These are phyloP conservation scores for Diaprepes abbreviatus DNA, from an alignment of 2,888 invertebrate species.

Conservation along the genomic window DNA sequence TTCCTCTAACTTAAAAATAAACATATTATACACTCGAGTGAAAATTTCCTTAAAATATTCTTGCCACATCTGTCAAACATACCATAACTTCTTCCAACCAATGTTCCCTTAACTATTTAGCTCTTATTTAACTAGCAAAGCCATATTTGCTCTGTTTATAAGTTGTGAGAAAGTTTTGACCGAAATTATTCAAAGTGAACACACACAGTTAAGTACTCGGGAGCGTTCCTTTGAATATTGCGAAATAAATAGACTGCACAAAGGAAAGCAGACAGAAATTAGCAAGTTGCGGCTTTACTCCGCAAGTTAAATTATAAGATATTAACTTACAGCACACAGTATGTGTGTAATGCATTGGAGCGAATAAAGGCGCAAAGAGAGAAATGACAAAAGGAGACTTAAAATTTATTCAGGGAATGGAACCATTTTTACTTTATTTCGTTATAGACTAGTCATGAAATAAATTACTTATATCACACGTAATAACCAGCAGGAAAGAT, in stretches of 20 bases:
- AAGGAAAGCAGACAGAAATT: slow-evolving; percentile 27
- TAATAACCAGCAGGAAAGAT: too few species aligned
- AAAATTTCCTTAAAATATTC: too few species aligned
- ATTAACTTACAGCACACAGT: slow-evolving; percentile 19
- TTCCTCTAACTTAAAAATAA: too few species aligned
- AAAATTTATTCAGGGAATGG: neutral
- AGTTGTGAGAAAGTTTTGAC: slow-evolving; percentile 36
- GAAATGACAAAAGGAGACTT: neutral
- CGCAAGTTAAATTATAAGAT: slow-evolving; percentile 20
- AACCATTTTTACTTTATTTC: too few species aligned
- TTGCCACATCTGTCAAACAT: too few species aligned
- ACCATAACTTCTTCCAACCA: too few species aligned
- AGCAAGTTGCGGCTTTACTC: slow-evolving; percentile 15
- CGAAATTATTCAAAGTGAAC: slow-evolving; percentile 36
- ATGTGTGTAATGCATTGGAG: slow-evolving; percentile 16
- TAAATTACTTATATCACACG: too few species aligned
- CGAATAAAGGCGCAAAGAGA: slow-evolving; percentile 3
- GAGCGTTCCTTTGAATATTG: slow-evolving; percentile 11
- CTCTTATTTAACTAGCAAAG: slow-evolving; percentile 15
- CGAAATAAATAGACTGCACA: slow-evolving; percentile 21
- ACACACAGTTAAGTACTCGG: slow-evolving; percentile 24
- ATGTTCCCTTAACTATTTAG: slow-evolving; percentile 22
- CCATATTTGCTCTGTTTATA: slow-evolving; percentile 23
- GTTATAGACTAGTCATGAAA: too few species aligned
- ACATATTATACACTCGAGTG: too few species aligned